Percentiles rank a stretch among this genome's conserved stretches.
phyloP scores from a whole-genome alignment of 2,797 vertebrate genomes.

The Mallotus villosus region DNA sequence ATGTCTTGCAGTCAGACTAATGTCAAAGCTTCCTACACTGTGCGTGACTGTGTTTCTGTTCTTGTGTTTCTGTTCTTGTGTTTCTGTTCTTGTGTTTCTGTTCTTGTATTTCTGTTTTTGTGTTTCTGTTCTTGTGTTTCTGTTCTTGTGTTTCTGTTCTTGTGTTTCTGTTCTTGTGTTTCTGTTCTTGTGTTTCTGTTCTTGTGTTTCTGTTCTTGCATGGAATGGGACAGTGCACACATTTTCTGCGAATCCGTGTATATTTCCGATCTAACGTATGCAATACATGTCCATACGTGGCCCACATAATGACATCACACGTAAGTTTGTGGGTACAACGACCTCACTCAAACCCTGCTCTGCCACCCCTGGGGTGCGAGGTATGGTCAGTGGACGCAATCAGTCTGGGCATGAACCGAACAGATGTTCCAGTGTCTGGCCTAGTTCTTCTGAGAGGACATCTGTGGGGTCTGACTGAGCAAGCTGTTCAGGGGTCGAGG shows the following conservation, averaged over 20 bases:
- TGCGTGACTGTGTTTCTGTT: not conserved
- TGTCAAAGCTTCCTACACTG: not conserved
- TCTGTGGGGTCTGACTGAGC: constrained; percentile 57
- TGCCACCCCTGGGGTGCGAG: constrained; percentile 61
- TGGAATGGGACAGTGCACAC: not conserved
- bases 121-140: not conserved
- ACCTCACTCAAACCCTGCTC: constrained; percentile 46
- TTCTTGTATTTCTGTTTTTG: too few relatives aligned
- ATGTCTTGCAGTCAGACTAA: too few relatives aligned
- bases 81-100: not conserved
- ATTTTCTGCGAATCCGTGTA: not conserved
- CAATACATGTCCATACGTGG: constrained; percentile 31
- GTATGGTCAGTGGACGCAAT: constrained; percentile 59
- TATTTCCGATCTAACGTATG: not conserved
- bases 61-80: not conserved
- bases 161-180: not conserved
- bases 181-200: not conserved
- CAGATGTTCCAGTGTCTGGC: constrained; percentile 73
- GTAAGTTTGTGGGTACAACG: constrained; percentile 33
- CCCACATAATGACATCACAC: not conserved
- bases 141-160: not conserved
- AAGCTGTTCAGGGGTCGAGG: constrained; percentile 67
- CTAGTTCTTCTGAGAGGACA: constrained; percentile 51
- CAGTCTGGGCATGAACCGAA: constrained; percentile 58
- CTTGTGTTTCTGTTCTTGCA: not conserved